Conservation (phyloP, 2,888 invertebrate species). For the Cyaniris semiargus region DNA sequence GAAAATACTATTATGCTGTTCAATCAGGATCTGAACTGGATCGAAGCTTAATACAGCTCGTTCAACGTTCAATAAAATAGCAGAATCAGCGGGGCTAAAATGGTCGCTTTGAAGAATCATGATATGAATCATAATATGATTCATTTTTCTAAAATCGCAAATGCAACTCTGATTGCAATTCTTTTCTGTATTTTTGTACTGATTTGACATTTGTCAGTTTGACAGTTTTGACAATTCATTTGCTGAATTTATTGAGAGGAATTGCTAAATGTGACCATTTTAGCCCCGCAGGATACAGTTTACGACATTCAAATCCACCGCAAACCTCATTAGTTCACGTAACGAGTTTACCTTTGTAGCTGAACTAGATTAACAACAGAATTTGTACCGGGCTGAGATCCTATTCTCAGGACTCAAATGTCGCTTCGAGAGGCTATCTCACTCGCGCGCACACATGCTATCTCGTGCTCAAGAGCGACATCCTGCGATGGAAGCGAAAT, state of each 20-base stretch:
- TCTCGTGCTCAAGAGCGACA: not conserved
- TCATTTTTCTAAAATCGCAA: too few relatives aligned
- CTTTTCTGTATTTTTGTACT: too few relatives aligned
- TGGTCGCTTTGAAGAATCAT: too few relatives aligned
- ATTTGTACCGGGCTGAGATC: conserved; percentile 51
- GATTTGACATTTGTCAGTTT: too few relatives aligned
- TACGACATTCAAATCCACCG: conserved; percentile 25
- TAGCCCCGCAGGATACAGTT: not conserved
- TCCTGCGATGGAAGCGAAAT: not conserved
- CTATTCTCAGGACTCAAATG: not conserved
- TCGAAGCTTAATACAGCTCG: too few relatives aligned
- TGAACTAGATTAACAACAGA: conserved; percentile 56
- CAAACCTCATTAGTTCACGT: conserved; percentile 40
- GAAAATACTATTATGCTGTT: not conserved
- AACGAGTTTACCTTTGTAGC: conserved; percentile 38
- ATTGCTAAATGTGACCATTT: too few relatives aligned
- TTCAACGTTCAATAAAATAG: not conserved
- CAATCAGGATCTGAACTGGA: not conserved
- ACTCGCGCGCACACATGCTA: not conserved
- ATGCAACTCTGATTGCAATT: too few relatives aligned
- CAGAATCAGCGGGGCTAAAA: too few relatives aligned
- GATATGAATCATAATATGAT: too few relatives aligned
- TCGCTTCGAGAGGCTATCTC: not conserved
- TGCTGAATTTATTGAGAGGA: too few relatives aligned
- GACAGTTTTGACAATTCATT: too few relatives aligned